phyloP scores from a whole-genome alignment of 1,140 invertebrate genomes.

The Cherax destructor region DNA sequence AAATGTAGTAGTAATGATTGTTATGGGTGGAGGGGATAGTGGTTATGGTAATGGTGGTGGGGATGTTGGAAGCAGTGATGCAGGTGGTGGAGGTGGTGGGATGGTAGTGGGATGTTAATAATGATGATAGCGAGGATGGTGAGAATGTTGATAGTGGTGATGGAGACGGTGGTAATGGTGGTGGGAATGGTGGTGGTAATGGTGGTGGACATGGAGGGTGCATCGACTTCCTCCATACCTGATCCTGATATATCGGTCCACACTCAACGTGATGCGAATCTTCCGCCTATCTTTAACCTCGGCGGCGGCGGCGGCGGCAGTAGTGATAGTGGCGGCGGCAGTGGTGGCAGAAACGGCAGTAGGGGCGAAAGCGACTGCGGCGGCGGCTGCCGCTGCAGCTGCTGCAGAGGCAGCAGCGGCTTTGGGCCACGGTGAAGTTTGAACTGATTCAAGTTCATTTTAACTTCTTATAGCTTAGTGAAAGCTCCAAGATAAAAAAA shows the following conservation, averaged over 20 bases:
- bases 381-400: too few relatives aligned
- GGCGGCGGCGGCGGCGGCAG: too few relatives aligned
- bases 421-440: too few relatives aligned
- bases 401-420: too few relatives aligned
- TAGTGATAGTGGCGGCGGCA: too few relatives aligned
- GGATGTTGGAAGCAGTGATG: background rate
- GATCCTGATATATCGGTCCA: constrained; percentile 28
- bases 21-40: background rate
- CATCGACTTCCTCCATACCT: background rate
- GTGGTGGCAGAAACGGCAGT: too few relatives aligned
- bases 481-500: too few relatives aligned
- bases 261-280: constrained; percentile 13
- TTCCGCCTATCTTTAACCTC: background rate
- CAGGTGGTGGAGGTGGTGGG: background rate
- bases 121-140: background rate
- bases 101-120: too few relatives aligned
- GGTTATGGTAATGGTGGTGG: background rate
- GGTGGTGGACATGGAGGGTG: background rate
- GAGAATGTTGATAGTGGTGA: background rate
- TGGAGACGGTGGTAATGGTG: background rate
- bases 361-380: too few relatives aligned
- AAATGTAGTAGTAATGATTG: too few relatives aligned
- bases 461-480: too few relatives aligned
- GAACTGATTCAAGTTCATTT: too few relatives aligned
- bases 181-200: background rate